phyloP scores from a whole-genome alignment of 2,797 vertebrate species.

The Acanthiza pusilla region DNA sequence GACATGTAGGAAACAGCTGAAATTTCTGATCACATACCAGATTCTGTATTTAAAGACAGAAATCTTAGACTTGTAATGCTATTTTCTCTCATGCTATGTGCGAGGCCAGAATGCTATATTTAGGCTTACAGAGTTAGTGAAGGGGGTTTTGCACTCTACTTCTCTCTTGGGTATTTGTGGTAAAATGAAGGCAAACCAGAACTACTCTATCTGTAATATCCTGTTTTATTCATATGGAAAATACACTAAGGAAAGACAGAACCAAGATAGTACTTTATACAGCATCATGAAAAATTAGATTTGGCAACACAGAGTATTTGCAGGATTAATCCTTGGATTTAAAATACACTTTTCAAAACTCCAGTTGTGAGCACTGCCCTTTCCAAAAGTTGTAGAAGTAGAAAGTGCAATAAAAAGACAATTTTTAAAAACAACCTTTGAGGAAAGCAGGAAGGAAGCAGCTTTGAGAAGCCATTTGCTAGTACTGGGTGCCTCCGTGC shows the following conservation, averaged over 20 bases:
- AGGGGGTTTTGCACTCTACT: not conserved
- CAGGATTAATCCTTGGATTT: not conserved
- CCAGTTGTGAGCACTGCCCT: not conserved
- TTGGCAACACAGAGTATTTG: not conserved
- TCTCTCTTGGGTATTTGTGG: not conserved
- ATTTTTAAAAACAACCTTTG: not conserved
- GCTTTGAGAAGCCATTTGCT: not conserved
- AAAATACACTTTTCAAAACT: not conserved
- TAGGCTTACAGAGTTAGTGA: not conserved
- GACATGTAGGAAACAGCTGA: not conserved
- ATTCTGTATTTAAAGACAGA: slow-evolving; percentile 27
- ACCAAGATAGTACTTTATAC: not conserved
- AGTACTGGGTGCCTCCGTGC: not conserved
- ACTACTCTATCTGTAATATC: not conserved
- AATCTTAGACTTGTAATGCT: not conserved
- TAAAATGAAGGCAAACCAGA: not conserved
- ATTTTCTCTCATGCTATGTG: not conserved
- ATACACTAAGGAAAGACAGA: not conserved
- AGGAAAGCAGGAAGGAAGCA: not conserved
- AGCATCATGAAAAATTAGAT: not conserved
- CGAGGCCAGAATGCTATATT: not conserved
- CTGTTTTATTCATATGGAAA: not conserved
- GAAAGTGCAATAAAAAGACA: not conserved
- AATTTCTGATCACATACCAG: slow-evolving; percentile 6
- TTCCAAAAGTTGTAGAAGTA: not conserved